Base-by-base conservation (phyloP, 1,140 invertebrate species). In the Bombus sylvicola region DNA sequence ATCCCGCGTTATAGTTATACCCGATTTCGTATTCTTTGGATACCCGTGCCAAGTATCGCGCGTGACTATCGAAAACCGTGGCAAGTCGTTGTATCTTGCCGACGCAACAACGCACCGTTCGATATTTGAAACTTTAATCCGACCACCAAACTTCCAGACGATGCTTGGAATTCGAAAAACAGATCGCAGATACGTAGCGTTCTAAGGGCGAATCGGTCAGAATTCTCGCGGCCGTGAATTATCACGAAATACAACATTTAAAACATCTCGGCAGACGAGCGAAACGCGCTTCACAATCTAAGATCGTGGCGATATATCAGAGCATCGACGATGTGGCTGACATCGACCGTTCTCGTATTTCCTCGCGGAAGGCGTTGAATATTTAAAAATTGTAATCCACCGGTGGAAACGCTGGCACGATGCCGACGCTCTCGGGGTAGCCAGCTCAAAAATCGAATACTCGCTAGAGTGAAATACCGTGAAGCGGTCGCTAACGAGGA, bases 61-160 rank as follows among this genome's bases (percentile, higher is more conserved):
- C 87, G 87, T 86, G 83, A 89, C 87, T 57, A 69, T 41, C 73
- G 76, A 64, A 78, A 75, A 53, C 77, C 57, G 59, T 31, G 82
- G 18, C 28, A 68, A 41, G 59, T 39, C 77, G 71, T 66, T 59
- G 31, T 76, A 68, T 31, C 62, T 78, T 43, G 62, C 37, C 86
- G 59, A 57, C 53, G 71, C 82, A 85, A 81, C 87, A 39, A 75
- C 59, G 37, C 18, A 34, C 37, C 6, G 28, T 10, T 13, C 25
- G 57, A 89, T 85, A 81, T 88, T 89, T 81, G 81, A 89, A 88
- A 87, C 72, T 85, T 77, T 89, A 77, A 85, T 89, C 47, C 87
- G 22, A 0, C 68, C 18, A 22, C 71, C 31, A 12, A 39, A 69
- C 34, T 69, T 53, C 6, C 22, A 8, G 10, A 37, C 34, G 18